Conservation (phyloP, 2,797 vertebrate genomes). For the Anguilla pacifica region DNA sequence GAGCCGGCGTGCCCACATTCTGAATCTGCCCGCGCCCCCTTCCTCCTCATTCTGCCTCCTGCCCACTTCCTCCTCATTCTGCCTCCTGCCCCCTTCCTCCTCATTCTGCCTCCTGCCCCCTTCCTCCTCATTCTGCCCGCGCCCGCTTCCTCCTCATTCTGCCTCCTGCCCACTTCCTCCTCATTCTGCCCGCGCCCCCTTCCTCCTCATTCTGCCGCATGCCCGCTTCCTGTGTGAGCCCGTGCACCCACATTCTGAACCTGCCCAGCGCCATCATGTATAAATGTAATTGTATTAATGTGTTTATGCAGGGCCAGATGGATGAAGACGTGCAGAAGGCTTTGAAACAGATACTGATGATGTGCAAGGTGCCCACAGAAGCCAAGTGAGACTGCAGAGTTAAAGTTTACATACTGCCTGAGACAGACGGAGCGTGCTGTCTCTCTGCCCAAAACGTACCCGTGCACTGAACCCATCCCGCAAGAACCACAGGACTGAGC, state of each 20-base stretch:
- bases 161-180: too few relatives aligned
- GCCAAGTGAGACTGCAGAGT: constrained; percentile 76
- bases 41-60: too few relatives aligned
- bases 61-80: too few relatives aligned
- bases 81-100: too few relatives aligned
- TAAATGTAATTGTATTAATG: neutral
- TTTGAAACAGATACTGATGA: constrained; percentile 94
- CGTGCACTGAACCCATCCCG: constrained; percentile 42
- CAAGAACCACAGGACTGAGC: constrained; percentile 28
- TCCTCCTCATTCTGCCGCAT: too few relatives aligned
- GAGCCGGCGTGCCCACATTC: constrained; percentile 35
- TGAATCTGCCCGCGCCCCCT: too few relatives aligned
- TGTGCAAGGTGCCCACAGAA: constrained; percentile 93
- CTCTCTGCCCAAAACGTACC: constrained; percentile 19
- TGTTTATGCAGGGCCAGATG: constrained; percentile 88
- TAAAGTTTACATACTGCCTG: neutral
- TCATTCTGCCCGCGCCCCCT: neutral
- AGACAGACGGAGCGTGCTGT: neutral
- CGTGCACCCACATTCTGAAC: neutral
- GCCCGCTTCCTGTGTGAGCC: too few relatives aligned
- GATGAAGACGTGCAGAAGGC: constrained; percentile 99
- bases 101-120: too few relatives aligned
- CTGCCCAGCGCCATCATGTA: too few relatives aligned
- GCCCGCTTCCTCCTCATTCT: too few relatives aligned
- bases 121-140: neutral